phyloP scores from a whole-genome alignment of 1,140 invertebrate species.

The Oscheius sp. region DNA sequence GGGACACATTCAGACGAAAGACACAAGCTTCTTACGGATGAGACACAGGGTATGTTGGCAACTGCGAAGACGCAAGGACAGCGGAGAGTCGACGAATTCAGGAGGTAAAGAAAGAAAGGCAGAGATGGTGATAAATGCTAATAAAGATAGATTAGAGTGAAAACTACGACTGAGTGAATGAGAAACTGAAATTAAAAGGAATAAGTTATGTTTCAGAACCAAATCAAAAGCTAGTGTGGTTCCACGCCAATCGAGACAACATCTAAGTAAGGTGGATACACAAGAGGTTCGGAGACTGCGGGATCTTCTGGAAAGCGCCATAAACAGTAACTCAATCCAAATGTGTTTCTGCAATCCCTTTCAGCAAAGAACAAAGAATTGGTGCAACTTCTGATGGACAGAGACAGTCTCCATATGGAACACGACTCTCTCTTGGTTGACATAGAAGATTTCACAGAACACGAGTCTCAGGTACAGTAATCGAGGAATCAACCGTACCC shows the following conservation, averaged over 20 bases:
- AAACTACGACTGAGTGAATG: neutral
- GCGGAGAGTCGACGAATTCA: constrained; percentile 9
- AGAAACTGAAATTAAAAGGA: neutral
- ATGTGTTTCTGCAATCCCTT: neutral
- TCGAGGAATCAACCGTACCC: neutral
- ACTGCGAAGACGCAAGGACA: constrained; percentile 10
- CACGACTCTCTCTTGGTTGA: constrained; percentile 24
- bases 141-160: neutral
- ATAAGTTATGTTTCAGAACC: neutral
- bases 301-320: constrained; percentile 24
- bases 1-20: constrained; percentile 14
- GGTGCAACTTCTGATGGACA: constrained; percentile 13
- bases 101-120: constrained; percentile 14
- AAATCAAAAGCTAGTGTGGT: constrained; percentile 28
- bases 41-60: constrained; percentile 6
- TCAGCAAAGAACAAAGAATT: constrained; percentile 29
- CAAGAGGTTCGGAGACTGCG: constrained; percentile 3
- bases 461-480: constrained; percentile 9
- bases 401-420: constrained; percentile 28
- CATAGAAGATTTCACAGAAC: constrained; percentile 31
- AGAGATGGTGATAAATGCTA: too few relatives aligned
- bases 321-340: constrained; percentile 5
- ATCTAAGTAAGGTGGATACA: constrained; percentile 20
- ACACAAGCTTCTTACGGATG: constrained; percentile 9
- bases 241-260: constrained; percentile 23